Evolutionary conservation across 2,888 invertebrate genomes (phyloP).

Genomic region (Halictus ligatus): DNA sequence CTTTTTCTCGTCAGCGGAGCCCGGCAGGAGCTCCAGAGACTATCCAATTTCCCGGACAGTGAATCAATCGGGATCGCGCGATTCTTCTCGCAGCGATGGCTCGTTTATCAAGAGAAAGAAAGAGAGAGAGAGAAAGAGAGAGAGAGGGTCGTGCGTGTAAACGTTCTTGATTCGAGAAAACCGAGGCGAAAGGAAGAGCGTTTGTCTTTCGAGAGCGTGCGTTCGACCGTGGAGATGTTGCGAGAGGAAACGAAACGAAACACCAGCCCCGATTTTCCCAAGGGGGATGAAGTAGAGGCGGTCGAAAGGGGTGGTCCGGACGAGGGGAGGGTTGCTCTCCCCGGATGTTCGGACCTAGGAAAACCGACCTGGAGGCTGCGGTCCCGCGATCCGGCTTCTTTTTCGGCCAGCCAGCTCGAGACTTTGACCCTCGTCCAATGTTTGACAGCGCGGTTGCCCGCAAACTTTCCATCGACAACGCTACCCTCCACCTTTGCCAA

Average conservation of each 20-base stretch:
- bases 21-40: background rate
- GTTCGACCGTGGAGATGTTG: background rate
- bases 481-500: background rate
- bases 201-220: constrained; percentile 3
- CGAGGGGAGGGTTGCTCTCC: background rate
- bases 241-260: background rate
- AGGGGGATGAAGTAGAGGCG: background rate
- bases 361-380: constrained; percentile 23
- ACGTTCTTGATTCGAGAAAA: background rate
- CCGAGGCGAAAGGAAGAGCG: background rate
- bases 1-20: background rate
- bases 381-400: constrained; percentile 34
- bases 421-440: constrained; percentile 58
- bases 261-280: background rate
- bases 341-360: background rate
- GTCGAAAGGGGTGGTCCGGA: constrained; percentile 6
- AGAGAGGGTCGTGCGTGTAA: background rate
- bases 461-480: constrained; percentile 46
- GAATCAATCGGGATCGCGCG: constrained; percentile 16
- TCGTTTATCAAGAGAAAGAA: constrained; percentile 4
- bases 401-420: constrained; percentile 44
- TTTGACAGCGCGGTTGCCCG: constrained; percentile 48
- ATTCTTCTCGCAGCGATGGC: constrained; percentile 6
- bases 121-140: background rate
- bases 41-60: constrained; percentile 8